Base-by-base conservation (phyloP, 2,888 invertebrate species). In the Carabus problematicus region DNA sequence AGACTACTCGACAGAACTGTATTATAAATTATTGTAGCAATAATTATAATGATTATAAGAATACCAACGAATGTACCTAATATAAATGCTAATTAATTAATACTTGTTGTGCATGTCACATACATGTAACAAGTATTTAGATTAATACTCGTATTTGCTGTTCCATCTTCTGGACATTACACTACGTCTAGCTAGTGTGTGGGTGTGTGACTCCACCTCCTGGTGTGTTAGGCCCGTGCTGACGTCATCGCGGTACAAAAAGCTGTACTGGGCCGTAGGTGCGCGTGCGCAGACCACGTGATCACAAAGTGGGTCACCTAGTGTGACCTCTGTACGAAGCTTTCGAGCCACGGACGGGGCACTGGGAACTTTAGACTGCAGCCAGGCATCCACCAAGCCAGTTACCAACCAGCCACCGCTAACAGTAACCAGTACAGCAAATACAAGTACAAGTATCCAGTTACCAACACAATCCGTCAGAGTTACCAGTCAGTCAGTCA, bases 291-390 rank as follows among this genome's bases (percentile, higher is more conserved):
- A 73, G 71, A 74, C 73, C 77, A 78, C 78, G 78, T 79, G 79
- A 78, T 77, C 76, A 75, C 73, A 72, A 73, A 79, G 71, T 81
- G 72, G 81, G 82, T 82, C 81, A 81, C 78, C 81, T 77, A 76
- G 75, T 71, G 75, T 79, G 80, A 81, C 79, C 79, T 76, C 74
- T 74, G 72, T 72, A 6, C 71, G 72, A 64, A 69, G 64, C 67
- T 70, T 64, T 70, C 59, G 63, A 64, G 70, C 66, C 41, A 43
- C 29, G 16, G 45, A 16, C 16, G 42, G 52, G 54, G n/a, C n/a
- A 14, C 16, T 29, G 52, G 49, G 45, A 76, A 77, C 75, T 75
- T 74, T 74, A 75, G 77, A 76, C 72, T 74, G 74, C 74, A 39
- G 64, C 45, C 42, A 70, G 62, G 75, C 74, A 73, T 73, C 77